A percentile compares a stretch with the other conserved stretches of the same genome.
Evolutionary conservation across 2,888 invertebrate genomes (phyloP).

Genomic region (Eledona agricola): DNA sequence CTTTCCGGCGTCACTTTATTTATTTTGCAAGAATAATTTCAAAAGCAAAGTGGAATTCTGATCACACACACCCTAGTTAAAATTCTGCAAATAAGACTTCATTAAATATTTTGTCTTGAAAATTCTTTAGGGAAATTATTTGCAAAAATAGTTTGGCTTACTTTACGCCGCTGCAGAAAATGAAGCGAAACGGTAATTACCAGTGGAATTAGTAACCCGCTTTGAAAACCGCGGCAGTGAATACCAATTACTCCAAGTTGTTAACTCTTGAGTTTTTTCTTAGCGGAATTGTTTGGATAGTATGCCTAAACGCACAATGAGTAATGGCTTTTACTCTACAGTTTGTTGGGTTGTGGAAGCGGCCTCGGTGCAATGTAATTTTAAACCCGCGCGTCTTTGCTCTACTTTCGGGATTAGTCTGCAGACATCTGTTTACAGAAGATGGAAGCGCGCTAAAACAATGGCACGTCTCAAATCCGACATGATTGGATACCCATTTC

Average conservation of each 20-base stretch:
- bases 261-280: conserved; percentile 17
- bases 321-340: conserved; percentile 19
- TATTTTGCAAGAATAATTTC: conserved; percentile 1
- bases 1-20: neutral
- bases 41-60: neutral
- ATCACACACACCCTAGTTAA: neutral
- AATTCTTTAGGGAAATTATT: too few species aligned
- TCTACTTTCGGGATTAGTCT: conserved; percentile 33
- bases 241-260: conserved; percentile 22
- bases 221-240: conserved; percentile 15
- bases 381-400: conserved; percentile 24
- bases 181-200: conserved; percentile 18
- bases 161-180: neutral
- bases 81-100: neutral
- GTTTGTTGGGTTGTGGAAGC: conserved; percentile 19
- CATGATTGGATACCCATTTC: conserved; percentile 48
- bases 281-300: conserved; percentile 14
- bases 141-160: conserved; percentile 1
- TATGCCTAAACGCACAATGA: conserved; percentile 18
- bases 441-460: conserved; percentile 36
- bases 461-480: conserved; percentile 41
- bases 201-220: conserved; percentile 14
- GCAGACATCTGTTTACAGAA: conserved; percentile 37
- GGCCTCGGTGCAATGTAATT: conserved; percentile 21
- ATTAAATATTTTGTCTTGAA: conserved; percentile 4